A percentile compares a stretch with the other conserved stretches of the same genome.
Conservation (phyloP, 2,797 vertebrate species). For the Harpagifer antarcticus region DNA sequence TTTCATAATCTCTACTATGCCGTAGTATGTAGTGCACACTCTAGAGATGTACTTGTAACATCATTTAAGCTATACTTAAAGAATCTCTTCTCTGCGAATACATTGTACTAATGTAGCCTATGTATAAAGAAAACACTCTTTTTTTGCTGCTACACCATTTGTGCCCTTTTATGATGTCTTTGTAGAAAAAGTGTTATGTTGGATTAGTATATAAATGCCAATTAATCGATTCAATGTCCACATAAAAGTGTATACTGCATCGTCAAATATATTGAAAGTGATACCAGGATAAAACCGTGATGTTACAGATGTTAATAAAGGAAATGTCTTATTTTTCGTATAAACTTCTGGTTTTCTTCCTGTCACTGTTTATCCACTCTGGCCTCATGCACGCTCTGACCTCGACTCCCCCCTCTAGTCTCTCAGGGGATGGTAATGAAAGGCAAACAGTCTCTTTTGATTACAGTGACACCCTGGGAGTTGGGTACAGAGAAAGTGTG, state of each 20-base stretch:
- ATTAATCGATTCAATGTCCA: constrained; percentile 77
- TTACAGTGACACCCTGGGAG: constrained; percentile 80
- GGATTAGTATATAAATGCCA: constrained; percentile 70
- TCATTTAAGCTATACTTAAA: constrained; percentile 68
- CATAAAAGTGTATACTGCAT: constrained; percentile 74
- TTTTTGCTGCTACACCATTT: constrained; percentile 90
- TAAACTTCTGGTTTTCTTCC: constrained; percentile 60
- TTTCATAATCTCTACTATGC: constrained; percentile 73
- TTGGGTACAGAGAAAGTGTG: constrained; percentile 53
- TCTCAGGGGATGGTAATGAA: constrained; percentile 82
- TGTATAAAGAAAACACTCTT: constrained; percentile 75
- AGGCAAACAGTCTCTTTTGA: constrained; percentile 85
- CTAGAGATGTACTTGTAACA: constrained; percentile 73
- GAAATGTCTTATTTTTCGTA: constrained; percentile 89
- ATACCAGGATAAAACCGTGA: constrained; percentile 78
- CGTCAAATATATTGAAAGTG: constrained; percentile 71
- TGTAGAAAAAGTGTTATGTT: constrained; percentile 79
- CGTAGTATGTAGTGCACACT: constrained; percentile 68
- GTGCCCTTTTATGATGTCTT: constrained; percentile 85
- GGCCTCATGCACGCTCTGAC: constrained; percentile 40
- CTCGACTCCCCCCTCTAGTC: constrained; percentile 49
- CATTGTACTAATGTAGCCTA: constrained; percentile 76
- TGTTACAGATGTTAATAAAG: constrained; percentile 88
- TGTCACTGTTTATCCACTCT: constrained; percentile 38
- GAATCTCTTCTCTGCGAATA: constrained; percentile 73